These are phyloP conservation scores for Drosophila melanosoma DNA, from an alignment of 2,888 invertebrate species.

Conservation along the genomic window DNA sequence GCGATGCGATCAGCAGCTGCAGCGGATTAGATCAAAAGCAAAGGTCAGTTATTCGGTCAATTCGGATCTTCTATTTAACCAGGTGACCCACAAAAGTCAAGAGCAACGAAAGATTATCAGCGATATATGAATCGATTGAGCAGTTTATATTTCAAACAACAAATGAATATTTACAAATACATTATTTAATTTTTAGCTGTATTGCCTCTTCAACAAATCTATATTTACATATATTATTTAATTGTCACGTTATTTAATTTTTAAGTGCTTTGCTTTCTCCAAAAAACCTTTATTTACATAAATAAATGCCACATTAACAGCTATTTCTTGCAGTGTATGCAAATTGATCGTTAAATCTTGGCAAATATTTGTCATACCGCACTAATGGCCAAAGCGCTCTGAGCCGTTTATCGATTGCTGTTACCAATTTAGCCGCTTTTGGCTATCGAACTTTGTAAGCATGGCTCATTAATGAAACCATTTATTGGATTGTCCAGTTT, in stretches of 20 bases:
- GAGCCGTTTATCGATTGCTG: conserved; percentile 13
- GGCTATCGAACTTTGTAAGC: conserved; percentile 34
- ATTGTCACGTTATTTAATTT: background rate
- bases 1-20: conserved; percentile 46
- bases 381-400: conserved; percentile 5
- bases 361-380: conserved; percentile 36
- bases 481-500: conserved; percentile 33
- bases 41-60: conserved; percentile 40
- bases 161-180: background rate
- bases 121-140: background rate
- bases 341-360: background rate
- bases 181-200: background rate
- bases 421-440: conserved; percentile 25
- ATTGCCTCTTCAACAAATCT: background rate
- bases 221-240: background rate
- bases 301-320: background rate
- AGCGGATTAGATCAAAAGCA: conserved; percentile 54
- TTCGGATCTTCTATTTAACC: conserved; percentile 12
- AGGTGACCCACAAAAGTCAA: conserved; percentile 29
- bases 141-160: background rate
- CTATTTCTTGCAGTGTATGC: conserved; percentile 1
- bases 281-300: background rate
- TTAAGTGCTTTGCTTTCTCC: background rate
- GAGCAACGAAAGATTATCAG: background rate
- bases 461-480: conserved; percentile 41